A percentile compares a stretch with the other conserved stretches of the same genome.
Conservation (phyloP, 2,888 invertebrate species). For the Eumerus sabulonum region DNA sequence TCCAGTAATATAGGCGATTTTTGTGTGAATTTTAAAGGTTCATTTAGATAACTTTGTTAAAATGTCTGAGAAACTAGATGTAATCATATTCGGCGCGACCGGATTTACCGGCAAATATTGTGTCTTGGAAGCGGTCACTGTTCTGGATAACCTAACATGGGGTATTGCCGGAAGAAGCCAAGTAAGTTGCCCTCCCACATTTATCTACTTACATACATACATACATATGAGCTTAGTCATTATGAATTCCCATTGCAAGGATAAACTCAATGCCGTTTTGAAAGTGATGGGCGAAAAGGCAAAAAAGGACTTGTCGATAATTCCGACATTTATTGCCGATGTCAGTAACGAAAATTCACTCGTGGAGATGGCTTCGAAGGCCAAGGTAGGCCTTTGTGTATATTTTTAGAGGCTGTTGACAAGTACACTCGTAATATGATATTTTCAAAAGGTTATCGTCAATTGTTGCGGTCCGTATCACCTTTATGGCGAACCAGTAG, state of each 20-base stretch:
- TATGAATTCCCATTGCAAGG: slow-evolving; percentile 63
- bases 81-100: slow-evolving; percentile 95
- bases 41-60: slow-evolving; percentile 77
- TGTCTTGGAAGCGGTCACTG: slow-evolving; percentile 83
- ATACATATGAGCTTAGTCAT: no score
- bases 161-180: slow-evolving; percentile 91
- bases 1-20: slow-evolving; percentile 61
- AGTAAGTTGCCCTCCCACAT: slow-evolving; percentile 54
- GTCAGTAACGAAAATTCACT: slow-evolving; percentile 87
- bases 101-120: slow-evolving; percentile 94
- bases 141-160: slow-evolving; percentile 85
- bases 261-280: slow-evolving; percentile 80
- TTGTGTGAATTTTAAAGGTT: slow-evolving; percentile 66
- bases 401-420: neutral
- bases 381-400: slow-evolving; percentile 81
- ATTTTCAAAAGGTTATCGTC: slow-evolving; percentile 80
- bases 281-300: slow-evolving; percentile 80
- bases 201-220: no score
- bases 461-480: slow-evolving; percentile 96
- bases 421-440: no score
- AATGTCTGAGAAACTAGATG: slow-evolving; percentile 81
- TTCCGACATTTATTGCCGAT: slow-evolving; percentile 89
- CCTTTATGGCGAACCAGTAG: slow-evolving; percentile 93
- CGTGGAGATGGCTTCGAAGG: slow-evolving; percentile 87
- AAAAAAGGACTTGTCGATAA: slow-evolving; percentile 80